Evolutionary conservation across 2,113 vertebrate species (phyloP).

Genomic region (Falco punctatus): DNA sequence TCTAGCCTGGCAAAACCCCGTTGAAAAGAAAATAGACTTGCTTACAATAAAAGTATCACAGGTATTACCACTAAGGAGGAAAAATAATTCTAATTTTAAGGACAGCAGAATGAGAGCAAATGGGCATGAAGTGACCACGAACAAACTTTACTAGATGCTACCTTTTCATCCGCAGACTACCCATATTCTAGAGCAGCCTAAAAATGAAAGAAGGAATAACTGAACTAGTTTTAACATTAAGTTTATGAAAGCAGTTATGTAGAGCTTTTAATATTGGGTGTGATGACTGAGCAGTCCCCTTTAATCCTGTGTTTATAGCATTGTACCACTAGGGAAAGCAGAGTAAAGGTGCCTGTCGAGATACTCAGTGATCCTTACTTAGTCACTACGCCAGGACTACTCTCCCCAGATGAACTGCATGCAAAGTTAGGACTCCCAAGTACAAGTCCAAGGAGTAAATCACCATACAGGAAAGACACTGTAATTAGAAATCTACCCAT

Average conservation of each 20-base stretch:
- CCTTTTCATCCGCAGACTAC: background rate
- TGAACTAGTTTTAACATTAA: background rate
- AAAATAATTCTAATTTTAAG: background rate
- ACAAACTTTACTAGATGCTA: background rate
- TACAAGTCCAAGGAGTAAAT: background rate
- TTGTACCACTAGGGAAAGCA: background rate
- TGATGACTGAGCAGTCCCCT: background rate
- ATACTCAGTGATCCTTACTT: background rate
- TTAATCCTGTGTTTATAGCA: background rate
- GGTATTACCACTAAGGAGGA: background rate
- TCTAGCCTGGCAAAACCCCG: background rate
- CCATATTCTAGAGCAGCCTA: background rate
- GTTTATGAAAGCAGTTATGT: background rate
- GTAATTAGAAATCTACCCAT: background rate
- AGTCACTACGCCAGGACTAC: background rate
- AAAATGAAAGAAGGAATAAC: background rate
- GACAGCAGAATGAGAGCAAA: background rate
- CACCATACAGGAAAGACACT: background rate
- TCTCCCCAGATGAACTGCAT: background rate
- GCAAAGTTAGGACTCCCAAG: background rate
- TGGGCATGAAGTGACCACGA: background rate
- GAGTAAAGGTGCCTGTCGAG: background rate
- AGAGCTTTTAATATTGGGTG: background rate
- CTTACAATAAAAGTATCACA: background rate
- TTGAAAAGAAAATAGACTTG: background rate